Conservation (phyloP, 2,888 invertebrate genomes). For the Nasonovia ribisnigri region DNA sequence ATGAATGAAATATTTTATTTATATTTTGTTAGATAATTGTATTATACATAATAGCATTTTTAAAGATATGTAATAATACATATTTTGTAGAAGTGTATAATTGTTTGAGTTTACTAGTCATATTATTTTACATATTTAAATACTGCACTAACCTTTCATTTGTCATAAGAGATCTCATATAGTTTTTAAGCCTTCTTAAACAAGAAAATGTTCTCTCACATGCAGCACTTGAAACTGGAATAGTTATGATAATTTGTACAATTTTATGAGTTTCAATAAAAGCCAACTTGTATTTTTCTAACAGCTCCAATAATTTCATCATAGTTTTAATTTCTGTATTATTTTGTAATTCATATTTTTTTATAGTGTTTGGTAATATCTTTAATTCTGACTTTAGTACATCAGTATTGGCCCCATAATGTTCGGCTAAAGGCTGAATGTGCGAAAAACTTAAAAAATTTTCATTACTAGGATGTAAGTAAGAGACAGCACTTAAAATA, state of each 20-base stretch:
- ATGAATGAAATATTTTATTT: constrained; percentile 3
- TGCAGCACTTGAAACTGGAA: constrained; percentile 22
- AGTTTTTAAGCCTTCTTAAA: constrained; percentile 1
- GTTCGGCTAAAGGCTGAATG: background rate
- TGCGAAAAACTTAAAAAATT: constrained; percentile 1
- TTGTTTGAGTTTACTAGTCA: too few species aligned
- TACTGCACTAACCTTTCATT: constrained; percentile 17
- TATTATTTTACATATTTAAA: too few species aligned
- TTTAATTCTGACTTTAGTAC: constrained; percentile 26
- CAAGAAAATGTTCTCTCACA: too few species aligned
- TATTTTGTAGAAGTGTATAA: too few species aligned
- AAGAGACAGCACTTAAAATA: background rate
- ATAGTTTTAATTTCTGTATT: constrained; percentile 2
- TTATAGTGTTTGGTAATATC: constrained; percentile 13
- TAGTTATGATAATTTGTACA: constrained; percentile 8
- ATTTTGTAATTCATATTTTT: background rate
- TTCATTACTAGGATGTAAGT: background rate
- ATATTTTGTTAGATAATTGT: background rate
- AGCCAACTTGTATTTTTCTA: constrained; percentile 35
- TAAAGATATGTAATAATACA: background rate
- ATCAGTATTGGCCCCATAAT: background rate
- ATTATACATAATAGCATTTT: background rate
- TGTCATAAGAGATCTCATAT: constrained; percentile 28
- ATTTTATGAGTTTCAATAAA: constrained; percentile 44
- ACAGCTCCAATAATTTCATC: constrained; percentile 7